Evolutionary conservation across 2,888 invertebrate species (phyloP).

Genomic region (Syritta pipiens): DNA sequence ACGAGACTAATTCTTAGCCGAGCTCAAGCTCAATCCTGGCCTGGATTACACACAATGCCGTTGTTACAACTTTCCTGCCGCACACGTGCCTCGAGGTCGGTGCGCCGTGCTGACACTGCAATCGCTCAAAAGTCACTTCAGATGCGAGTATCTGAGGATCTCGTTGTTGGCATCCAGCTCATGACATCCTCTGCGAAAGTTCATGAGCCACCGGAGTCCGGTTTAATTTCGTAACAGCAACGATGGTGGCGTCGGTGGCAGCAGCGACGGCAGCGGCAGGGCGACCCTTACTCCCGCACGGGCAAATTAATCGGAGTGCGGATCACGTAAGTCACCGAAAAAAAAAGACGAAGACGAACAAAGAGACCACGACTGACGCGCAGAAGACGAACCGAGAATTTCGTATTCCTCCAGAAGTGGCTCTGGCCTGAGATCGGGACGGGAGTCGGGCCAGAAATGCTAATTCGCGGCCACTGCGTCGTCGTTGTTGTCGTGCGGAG

Average conservation of each 20-base stretch:
- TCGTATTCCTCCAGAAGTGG: slow-evolving; percentile 37
- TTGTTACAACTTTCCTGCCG: no score
- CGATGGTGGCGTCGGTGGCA: background rate
- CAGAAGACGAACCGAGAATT: no score
- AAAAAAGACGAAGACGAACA: background rate
- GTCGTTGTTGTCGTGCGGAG: slow-evolving; percentile 26
- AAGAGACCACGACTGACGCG: no score
- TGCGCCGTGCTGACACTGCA: slow-evolving; percentile 10
- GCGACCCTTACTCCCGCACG: slow-evolving; percentile 64
- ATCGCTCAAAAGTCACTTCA: slow-evolving; percentile 31
- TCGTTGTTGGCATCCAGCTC: background rate
- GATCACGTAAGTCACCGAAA: slow-evolving; percentile 48
- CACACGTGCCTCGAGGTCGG: background rate
- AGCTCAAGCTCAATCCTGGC: no score
- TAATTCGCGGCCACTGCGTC: no score
- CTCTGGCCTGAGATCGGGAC: slow-evolving; percentile 29
- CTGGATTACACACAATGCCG: no score
- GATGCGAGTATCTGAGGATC: slow-evolving; percentile 32
- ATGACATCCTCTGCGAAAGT: slow-evolving; percentile 25
- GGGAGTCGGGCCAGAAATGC: slow-evolving; percentile 39
- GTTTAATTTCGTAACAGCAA: slow-evolving; percentile 58
- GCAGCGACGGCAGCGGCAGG: slow-evolving; percentile 11
- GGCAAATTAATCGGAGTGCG: slow-evolving; percentile 56
- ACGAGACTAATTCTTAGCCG: no score
- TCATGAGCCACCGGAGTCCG: slow-evolving; percentile 57